Conservation (phyloP, 2,113 vertebrate genomes). For the Gymnocephalus cernua region DNA sequence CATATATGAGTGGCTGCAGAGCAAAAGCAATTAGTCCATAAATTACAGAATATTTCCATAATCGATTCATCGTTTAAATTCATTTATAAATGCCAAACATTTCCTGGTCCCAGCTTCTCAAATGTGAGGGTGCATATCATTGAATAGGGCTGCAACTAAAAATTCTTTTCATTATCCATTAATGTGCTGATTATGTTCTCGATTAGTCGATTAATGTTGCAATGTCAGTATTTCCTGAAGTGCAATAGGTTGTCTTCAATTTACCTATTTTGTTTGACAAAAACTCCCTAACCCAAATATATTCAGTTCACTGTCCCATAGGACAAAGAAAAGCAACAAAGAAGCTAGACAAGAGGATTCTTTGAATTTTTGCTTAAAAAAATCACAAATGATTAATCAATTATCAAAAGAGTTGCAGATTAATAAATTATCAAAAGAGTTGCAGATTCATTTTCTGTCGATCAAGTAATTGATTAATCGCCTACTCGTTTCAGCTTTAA, state of each 20-base stretch:
- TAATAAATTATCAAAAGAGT: not conserved
- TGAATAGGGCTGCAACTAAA: not conserved
- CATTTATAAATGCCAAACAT: not conserved
- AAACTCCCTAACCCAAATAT: not conserved
- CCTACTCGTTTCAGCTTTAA: not conserved
- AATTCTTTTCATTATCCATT: not conserved
- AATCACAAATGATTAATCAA: not conserved
- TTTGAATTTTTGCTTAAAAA: not conserved
- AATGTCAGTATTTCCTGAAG: not conserved
- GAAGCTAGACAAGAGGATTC: not conserved
- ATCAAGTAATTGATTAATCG: not conserved
- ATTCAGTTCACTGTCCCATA: not conserved
- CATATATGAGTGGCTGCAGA: not conserved
- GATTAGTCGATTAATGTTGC: not conserved
- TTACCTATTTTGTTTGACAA: not conserved
- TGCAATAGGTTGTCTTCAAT: not conserved
- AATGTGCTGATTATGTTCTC: not conserved
- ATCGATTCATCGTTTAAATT: not conserved
- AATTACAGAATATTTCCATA: not conserved
- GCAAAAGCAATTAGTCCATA: not conserved
- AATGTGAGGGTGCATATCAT: not conserved
- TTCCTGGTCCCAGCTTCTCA: not conserved
- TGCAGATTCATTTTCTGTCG: not conserved
- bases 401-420: not conserved
- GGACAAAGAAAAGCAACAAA: not conserved